Conservation (phyloP, 2,888 invertebrate genomes). For the Autographa pulchrina region DNA sequence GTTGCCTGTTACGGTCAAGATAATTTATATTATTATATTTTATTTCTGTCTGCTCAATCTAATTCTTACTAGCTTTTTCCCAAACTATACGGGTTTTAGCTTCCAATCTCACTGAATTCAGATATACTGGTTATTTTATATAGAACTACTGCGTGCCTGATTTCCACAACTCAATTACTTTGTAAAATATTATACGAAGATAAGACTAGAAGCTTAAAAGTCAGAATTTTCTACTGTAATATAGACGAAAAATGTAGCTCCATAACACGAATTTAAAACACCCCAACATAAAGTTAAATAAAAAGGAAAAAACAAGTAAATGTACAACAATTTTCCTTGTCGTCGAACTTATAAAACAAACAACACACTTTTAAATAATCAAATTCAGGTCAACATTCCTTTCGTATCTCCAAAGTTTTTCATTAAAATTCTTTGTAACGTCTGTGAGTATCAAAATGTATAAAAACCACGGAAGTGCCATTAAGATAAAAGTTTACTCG, state of each 20-base stretch:
- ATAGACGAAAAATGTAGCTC: not conserved
- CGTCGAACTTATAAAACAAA: conserved; percentile 8
- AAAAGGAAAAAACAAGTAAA: not conserved
- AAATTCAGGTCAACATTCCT: conserved; percentile 26
- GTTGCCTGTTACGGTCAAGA: too few species aligned
- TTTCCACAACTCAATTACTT: too few species aligned
- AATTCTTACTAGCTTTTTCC: too few species aligned
- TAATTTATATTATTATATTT: too few species aligned
- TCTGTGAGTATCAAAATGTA: conserved; percentile 41
- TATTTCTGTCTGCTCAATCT: too few species aligned
- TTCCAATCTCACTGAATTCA: too few species aligned
- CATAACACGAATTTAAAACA: conserved; percentile 1
- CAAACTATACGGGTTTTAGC: too few species aligned
- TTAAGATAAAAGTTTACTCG: conserved; percentile 58
- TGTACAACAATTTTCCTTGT: not conserved
- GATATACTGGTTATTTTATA: too few species aligned
- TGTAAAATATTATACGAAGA: too few species aligned
- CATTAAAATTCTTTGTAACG: conserved; percentile 48
- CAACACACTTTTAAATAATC: conserved; percentile 13
- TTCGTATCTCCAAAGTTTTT: conserved; percentile 42
- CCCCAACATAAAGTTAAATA: not conserved
- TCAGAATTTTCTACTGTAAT: not conserved
- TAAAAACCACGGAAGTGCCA: conserved; percentile 50
- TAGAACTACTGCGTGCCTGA: too few species aligned
- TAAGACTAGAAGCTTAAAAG: too few species aligned